These are phyloP conservation scores for Sympetrum striolatum DNA, from an alignment of 2,888 invertebrate species.

Conservation along the genomic window DNA sequence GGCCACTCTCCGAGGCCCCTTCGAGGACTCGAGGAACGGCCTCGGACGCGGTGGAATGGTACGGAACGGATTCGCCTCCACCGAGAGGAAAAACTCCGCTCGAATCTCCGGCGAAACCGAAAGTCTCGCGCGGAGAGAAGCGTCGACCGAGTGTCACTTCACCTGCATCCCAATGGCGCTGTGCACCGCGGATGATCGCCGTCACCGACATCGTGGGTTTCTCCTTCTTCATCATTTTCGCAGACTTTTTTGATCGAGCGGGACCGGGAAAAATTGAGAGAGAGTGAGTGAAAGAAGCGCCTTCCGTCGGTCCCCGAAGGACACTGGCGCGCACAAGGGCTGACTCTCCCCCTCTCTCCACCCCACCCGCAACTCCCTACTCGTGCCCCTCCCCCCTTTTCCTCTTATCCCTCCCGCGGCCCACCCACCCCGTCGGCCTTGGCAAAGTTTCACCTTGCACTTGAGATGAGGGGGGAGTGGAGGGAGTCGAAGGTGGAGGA, in stretches of 20 bases:
- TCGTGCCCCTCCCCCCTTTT: constrained; percentile 56
- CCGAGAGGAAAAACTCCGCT: neutral
- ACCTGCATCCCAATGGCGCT: constrained; percentile 69
- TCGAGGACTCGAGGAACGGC: neutral
- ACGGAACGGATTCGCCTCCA: neutral
- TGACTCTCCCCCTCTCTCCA: constrained; percentile 57
- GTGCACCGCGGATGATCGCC: constrained; percentile 75
- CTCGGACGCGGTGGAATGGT: neutral
- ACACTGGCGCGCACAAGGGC: constrained; percentile 60
- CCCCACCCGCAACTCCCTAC: constrained; percentile 45
- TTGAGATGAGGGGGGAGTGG: constrained; percentile 14
- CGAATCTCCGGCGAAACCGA: neutral
- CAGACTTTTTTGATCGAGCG: constrained; percentile 24
- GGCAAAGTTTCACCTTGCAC: constrained; percentile 44
- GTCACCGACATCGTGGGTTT: constrained; percentile 87
- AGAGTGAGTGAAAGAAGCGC: constrained; percentile 54
- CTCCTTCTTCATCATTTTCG: constrained; percentile 79
- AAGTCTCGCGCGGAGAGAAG: neutral
- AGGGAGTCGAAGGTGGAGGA: neutral
- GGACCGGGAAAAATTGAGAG: neutral
- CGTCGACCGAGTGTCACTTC: neutral
- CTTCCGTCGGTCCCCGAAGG: constrained; percentile 64
- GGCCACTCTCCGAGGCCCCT: neutral
- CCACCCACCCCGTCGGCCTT: constrained; percentile 40
- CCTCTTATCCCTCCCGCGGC: constrained; percentile 58